phyloP scores from a whole-genome alignment of 2,113 vertebrate species.

The Ornithorhynchus anatinus region DNA sequence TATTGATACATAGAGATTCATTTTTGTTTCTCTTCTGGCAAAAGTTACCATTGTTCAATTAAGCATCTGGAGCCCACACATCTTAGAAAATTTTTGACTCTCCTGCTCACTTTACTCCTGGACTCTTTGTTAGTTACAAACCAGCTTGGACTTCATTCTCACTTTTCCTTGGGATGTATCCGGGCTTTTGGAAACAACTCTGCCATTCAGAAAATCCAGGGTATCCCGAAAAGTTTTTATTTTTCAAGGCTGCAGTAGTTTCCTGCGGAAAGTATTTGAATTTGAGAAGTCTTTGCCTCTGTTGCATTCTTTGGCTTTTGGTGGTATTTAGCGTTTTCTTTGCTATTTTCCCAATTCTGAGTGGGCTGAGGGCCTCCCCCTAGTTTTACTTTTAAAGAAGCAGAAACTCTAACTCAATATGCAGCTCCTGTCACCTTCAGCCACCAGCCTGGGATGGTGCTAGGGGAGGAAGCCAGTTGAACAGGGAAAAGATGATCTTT shows the following conservation, averaged over 20 bases:
- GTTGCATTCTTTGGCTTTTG: constrained; percentile 12
- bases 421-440: constrained; percentile 5
- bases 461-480: constrained; percentile 9
- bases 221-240: constrained; percentile 44
- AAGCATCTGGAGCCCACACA: constrained; percentile 18
- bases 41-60: not conserved
- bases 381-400: constrained; percentile 10
- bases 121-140: constrained; percentile 20
- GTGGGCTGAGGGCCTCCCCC: not conserved
- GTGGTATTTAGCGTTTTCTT: constrained; percentile 19
- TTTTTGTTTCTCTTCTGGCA: constrained; percentile 20
- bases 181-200: constrained; percentile 56
- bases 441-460: not conserved
- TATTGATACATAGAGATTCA: too few relatives aligned
- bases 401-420: not conserved
- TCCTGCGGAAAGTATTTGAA: constrained; percentile 58
- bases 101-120: not conserved
- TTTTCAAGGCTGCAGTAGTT: constrained; percentile 48
- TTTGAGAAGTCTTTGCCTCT: constrained; percentile 35
- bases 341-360: constrained; percentile 15
- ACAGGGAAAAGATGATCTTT: constrained; percentile 3
- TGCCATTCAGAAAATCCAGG: constrained; percentile 54
- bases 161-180: constrained; percentile 38
- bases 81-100: constrained; percentile 5
- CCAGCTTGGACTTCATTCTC: constrained; percentile 54